phyloP scores from a whole-genome alignment of 92 coral and sea anemone genomes.

The Muricea muricata region DNA sequence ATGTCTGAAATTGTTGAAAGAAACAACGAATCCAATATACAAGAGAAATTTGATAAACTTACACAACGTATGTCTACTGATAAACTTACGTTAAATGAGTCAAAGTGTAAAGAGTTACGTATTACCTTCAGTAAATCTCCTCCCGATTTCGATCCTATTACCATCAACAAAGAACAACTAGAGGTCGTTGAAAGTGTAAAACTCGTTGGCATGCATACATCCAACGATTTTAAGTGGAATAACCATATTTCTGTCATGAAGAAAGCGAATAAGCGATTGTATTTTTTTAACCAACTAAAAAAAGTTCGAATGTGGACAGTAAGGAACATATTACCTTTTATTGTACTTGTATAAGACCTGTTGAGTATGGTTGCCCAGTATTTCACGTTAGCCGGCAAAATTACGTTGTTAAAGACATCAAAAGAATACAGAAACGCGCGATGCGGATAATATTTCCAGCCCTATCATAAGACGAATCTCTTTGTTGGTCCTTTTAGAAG shows the following conservation, averaged over 20 bases:
- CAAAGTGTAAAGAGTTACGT: not conserved
- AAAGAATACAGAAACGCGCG: not conserved
- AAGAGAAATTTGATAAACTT: not conserved
- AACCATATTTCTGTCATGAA: not conserved
- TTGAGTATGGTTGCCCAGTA: constrained; percentile 24
- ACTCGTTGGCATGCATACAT: not conserved
- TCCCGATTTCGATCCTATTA: not conserved
- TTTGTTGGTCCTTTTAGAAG: not conserved
- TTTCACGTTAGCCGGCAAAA: not conserved
- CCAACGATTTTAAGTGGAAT: not conserved
- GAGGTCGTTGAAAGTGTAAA: not conserved
- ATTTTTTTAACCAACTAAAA: not conserved
- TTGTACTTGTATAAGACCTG: constrained; percentile 1
- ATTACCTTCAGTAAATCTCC: not conserved
- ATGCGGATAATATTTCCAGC: not conserved
- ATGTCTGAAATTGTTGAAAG: not conserved
- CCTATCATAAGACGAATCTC: not conserved
- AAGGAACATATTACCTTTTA: not conserved
- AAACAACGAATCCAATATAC: not conserved
- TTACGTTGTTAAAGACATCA: not conserved
- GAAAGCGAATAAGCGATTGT: not conserved
- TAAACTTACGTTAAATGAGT: not conserved
- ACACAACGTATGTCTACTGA: not conserved
- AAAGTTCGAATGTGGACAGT: not conserved
- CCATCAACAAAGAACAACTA: not conserved